Evolutionary conservation across 2,797 vertebrate species (phyloP), one percentile per base, ranked within the genome.

Genomic region (Danio tinwini): DNA sequence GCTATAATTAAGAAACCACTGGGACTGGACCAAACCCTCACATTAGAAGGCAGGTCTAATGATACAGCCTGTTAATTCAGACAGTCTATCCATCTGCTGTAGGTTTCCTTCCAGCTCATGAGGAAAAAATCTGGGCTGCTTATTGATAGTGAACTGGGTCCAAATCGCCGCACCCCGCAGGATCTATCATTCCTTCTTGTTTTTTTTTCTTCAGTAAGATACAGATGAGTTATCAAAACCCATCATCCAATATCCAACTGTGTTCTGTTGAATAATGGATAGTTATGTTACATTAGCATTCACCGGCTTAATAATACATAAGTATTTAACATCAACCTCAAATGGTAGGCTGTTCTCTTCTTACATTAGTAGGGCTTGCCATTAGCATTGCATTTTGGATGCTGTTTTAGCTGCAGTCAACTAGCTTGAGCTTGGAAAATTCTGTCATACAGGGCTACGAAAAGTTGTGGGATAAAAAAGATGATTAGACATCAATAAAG

Each of bases 81-180:
- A 53, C 39, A 67, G 52, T 21, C 37, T 45, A 53, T 80, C 42
- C 74, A 64, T 56, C 68, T 59, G 76, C 58, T 10, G 39, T 56
- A 13, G 78, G 10, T 75, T 73, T 14, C 17, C 39, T 75, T 64
- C 72, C 58, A 52, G 74, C 39, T 45, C 40, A n/a, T 11, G 14
- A 16, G 29, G 50, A 62, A 49, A 47, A 21, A 52, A 61, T 55
- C 39, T 70, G 67, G 49, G 14, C 69, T 53, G 29, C 19, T n/a
- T 58, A 80, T 70, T 59, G 52, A 52, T 81, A 68, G 77, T 84
- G 78, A 84, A 81, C 74, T 21, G 70, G n/a, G 78, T 78, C 79
- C 65, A 81, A 50, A 56, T 42, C 29, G 14, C 81, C 71, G 65
- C 78, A 68, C 75, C 70, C 69, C 14, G 19, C 59, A 70, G 53